Percentiles rank a stretch among this genome's conserved stretches.
phyloP scores from a whole-genome alignment of 2,113 vertebrate species.

The Crotalus horridus region DNA sequence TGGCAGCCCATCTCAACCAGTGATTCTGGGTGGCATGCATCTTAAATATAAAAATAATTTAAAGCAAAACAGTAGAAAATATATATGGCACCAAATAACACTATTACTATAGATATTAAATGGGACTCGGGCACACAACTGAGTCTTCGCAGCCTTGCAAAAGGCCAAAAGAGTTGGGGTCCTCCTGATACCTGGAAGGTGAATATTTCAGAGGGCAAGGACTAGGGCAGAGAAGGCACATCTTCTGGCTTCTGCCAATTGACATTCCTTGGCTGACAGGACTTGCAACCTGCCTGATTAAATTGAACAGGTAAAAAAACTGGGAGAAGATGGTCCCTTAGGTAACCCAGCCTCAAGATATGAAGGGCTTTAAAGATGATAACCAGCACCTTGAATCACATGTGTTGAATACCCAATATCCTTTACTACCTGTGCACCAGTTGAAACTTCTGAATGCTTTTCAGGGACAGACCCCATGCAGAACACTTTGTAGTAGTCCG shows the following conservation, averaged over 20 bases:
- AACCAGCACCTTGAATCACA: not conserved
- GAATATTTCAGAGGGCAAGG: not conserved
- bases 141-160: not conserved
- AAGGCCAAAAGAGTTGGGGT: not conserved
- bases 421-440: not conserved
- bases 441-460: not conserved
- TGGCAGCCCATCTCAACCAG: too few relatives aligned
- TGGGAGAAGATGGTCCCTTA: not conserved
- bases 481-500: not conserved
- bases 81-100: too few relatives aligned
- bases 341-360: not conserved
- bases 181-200: not conserved
- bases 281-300: not conserved
- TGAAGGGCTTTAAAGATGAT: not conserved
- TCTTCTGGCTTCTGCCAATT: not conserved
- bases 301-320: not conserved
- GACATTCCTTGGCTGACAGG: not conserved
- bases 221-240: not conserved
- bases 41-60: too few relatives aligned
- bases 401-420: not conserved
- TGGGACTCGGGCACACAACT: not conserved
- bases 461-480: not conserved
- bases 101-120: too few relatives aligned
- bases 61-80: too few relatives aligned
- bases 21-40: too few relatives aligned